Evolutionary conservation across 2,888 invertebrate genomes (phyloP), one percentile per base, ranked within the genome.

Genomic region (Cybosia mesomella): DNA sequence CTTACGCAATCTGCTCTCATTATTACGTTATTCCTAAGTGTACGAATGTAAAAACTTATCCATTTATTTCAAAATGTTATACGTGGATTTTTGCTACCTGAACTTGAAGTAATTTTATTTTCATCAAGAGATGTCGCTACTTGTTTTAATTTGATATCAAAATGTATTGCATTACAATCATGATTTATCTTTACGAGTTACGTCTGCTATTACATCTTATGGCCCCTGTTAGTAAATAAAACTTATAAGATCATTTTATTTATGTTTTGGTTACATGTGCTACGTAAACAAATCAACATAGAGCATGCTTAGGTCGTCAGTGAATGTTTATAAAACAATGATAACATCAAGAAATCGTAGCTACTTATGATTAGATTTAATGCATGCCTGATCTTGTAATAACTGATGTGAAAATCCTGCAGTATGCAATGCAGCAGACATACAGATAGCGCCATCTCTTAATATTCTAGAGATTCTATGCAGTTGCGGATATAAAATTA

Each of bases 111-210:
- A 2, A 8, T 67, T 43, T 68, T 72, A 62, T 65, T 74, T 67
- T 36, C 1, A 28, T 70, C 66, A 58, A 63, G 43, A 79, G 73
- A 73, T 76, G 77, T 80, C 82, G 82, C 80, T 73, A 54, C 39
- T 55, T 24, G 21, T 54, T 22, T n/a, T 9, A 55, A 28, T 55
- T 24, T 28, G 15, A 49, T 49, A 49, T 18, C 15, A 18, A 49
- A 49, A 49, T 28, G 2, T 1, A 1, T 15, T 54, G 22, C 13
- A 11, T 22, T 5, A 18, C 43, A 18, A 18, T 43, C 43, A n/a
- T n/a, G n/a, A 49, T 49, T 13, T 49, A 49, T 49, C 49, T n/a
- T 49, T n/a, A 9, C 49, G 18, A n/a, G 3, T 21, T 58, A 28
- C 57, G 10, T 32, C n/a, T 28, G 10, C n/a, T 57, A 57, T 57